Evolutionary conservation across 1,140 invertebrate species (phyloP).

Genomic region (Cyclina sinensis): DNA sequence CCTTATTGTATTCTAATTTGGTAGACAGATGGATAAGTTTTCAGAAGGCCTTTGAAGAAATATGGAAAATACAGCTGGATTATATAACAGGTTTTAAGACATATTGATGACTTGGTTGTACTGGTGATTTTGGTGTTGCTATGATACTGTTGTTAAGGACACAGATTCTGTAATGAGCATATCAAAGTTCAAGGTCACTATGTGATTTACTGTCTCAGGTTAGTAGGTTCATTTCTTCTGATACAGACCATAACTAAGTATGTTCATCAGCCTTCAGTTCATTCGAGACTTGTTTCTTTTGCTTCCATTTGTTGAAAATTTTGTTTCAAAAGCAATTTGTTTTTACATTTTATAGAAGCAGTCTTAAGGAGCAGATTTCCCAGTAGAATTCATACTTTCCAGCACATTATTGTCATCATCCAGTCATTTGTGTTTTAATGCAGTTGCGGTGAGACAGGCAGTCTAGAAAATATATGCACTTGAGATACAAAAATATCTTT

Average conservation of each 20-base stretch:
- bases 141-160: background rate
- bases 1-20: background rate
- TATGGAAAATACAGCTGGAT: background rate
- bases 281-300: too few relatives aligned
- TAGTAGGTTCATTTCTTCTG: too few relatives aligned
- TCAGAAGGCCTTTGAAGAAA: background rate
- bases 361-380: background rate
- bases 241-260: too few relatives aligned
- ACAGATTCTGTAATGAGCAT: background rate
- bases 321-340: background rate
- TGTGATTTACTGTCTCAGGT: background rate
- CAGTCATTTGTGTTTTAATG: background rate
- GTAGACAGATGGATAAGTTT: slow-evolving; percentile 31
- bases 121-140: background rate
- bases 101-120: background rate
- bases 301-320: too few relatives aligned
- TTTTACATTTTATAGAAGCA: background rate
- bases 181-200: background rate
- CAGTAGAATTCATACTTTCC: background rate
- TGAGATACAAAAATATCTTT: background rate
- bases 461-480: background rate
- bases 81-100: background rate
- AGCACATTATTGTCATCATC: background rate
- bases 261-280: too few relatives aligned
- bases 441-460: background rate